These are phyloP conservation scores for Agonum fuliginosum DNA, from an alignment of 2,888 invertebrate genomes.

Conservation along the genomic window DNA sequence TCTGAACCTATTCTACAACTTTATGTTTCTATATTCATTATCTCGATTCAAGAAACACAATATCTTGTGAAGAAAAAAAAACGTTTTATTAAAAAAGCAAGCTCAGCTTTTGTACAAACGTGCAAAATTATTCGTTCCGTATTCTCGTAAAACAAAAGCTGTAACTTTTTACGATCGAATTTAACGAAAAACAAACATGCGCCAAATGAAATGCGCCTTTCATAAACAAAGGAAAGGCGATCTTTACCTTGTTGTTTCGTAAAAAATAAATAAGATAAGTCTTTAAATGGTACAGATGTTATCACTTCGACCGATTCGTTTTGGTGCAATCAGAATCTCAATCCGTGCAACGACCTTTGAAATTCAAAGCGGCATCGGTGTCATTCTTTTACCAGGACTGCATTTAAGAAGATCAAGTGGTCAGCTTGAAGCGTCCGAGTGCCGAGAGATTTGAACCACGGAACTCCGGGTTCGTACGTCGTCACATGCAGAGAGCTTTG, in stretches of 20 bases:
- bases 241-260: background rate
- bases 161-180: slow-evolving; percentile 45
- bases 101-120: slow-evolving; percentile 15
- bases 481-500: no score
- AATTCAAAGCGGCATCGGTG: no score
- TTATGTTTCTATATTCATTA: slow-evolving; percentile 30
- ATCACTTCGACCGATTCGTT: no score
- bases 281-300: no score
- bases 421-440: no score
- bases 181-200: slow-evolving; percentile 33
- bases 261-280: no score
- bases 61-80: slow-evolving; percentile 10
- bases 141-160: slow-evolving; percentile 46
- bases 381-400: no score
- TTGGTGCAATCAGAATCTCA: no score
- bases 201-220: slow-evolving; percentile 13
- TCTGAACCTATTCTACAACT: background rate
- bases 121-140: slow-evolving; percentile 33
- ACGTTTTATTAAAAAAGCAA: slow-evolving; percentile 40
- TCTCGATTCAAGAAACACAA: slow-evolving; percentile 1
- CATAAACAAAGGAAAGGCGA: background rate
- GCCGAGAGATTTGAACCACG: no score
- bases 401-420: no score
- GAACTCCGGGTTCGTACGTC: no score
- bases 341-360: no score